Base-by-base conservation (phyloP, 2,888 invertebrate species). In the Cremastinae sp. region DNA sequence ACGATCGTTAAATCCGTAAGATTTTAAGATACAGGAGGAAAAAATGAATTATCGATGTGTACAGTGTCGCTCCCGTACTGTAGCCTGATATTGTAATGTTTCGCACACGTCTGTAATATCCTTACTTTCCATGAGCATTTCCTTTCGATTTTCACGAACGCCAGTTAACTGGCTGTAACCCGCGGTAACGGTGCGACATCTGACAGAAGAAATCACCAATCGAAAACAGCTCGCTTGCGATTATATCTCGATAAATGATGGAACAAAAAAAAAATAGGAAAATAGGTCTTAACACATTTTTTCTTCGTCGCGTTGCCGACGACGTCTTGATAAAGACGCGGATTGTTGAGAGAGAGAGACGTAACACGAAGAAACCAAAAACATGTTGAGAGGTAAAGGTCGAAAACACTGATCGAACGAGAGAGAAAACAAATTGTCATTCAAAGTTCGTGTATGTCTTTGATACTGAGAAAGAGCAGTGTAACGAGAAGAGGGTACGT, bases 1-100 rank as follows among this genome's bases (percentile, higher is more conserved):
- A 79, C 83, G 81, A 78, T 36, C 83, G 83, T 78, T 85, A 84
- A 75, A 83, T 83, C 74, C 85, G 83, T 77, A 85, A 87, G 81
- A 85, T 83, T 81, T 84, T 80, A 83, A 47, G 61, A 47, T 47
- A 59, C 79, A 81, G 82, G 77, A 79, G 82, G 38, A 65, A 65
- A n/a, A 84, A 82, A 74, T 80, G 59, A 68, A 81, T 76, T 81
- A 80, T 82, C 78, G 77, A 79, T 74, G 76, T 83, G 79, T 82
- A 81, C 82, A 79, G 78, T 79, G 70, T 78, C 77, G 69, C 78
- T 81, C 80, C 71, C 59, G 75, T 81, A 79, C 85, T 82, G 75
- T 83, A 83, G 80, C 75, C 78, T 80, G 80, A 83, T 82, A 79
- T 80, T 80, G 76, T 64, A 75, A 79, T 81, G 80, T 83, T 84